Evolutionary conservation across 2,113 vertebrate species (phyloP), one percentile per base, ranked within the genome.

Genomic region (Sclerurus mexicanus): DNA sequence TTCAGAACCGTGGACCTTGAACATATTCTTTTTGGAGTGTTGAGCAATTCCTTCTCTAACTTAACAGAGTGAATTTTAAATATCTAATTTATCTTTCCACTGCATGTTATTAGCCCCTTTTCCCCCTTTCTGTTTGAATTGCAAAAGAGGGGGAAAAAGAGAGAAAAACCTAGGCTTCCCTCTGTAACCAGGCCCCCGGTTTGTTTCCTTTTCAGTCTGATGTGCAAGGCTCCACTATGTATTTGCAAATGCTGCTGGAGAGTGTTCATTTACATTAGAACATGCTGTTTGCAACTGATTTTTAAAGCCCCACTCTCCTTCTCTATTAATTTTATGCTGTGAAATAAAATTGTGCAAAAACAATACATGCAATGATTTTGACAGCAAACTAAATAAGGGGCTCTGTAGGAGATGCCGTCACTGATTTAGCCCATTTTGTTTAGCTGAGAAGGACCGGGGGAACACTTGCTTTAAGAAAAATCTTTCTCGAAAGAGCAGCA

Each of bases 201-300:
- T 85, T 85, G 49, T 89, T 83, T 73, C 62, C 53, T 91, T 89
- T 85, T 74, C 81, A 93, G 78, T 77, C 67, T 77, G 63, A 74
- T 81, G 85, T 14, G 2, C 55, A 80, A 88, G 47, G 55, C 71
- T 27, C 56, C 81, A 39, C 30, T 50, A 55, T 52, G 90, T 80
- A 84, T 80, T 90, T 87, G 68, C 78, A 91, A 89, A 91, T 86
- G 74, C 55, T 91, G 58, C 46, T 35, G 75, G 50, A 85, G 62
- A 85, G 31, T 27, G 25, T 77, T 94, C 78, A 87, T 91, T 93
- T 96, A 73, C 56, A 21, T 89, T 40, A 87, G 84, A 94, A 89
- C 78, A 66, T 42, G 66, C 66, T 93, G 87, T 60, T 91, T 73
- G 46, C 49, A 73, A 91, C 49, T 68, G 53, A 49, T 76, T 89